A percentile compares a stretch with the other conserved stretches of the same genome.
These are phyloP conservation scores for Theristicus caerulescens DNA, from an alignment of 2,113 vertebrate species.

Conservation along the genomic window DNA sequence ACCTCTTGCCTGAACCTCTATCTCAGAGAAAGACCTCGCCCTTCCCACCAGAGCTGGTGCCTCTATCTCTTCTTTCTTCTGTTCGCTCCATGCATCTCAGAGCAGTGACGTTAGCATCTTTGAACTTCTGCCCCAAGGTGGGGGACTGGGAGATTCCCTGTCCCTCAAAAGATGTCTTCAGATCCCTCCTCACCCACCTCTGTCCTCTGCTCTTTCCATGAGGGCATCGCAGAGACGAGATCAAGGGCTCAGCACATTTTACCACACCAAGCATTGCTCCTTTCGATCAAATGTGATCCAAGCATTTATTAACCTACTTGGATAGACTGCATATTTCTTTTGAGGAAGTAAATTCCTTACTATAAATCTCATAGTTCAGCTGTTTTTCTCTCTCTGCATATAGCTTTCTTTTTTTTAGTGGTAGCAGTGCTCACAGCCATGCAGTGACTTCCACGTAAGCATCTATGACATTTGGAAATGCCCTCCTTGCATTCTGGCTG, in stretches of 20 bases:
- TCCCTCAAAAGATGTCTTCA: background rate
- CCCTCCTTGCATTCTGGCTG: background rate
- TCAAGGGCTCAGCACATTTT: background rate
- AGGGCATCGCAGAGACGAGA: background rate
- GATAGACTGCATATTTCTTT: background rate
- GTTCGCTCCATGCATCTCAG: background rate
- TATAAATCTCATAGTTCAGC: background rate
- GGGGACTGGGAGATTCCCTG: background rate
- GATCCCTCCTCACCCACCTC: background rate
- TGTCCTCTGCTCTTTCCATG: background rate
- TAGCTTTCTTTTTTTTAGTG: background rate
- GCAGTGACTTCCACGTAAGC: background rate
- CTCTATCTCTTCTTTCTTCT: background rate
- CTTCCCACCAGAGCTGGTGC: background rate
- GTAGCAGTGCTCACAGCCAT: background rate
- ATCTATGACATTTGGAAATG: background rate
- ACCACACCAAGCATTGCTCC: background rate
- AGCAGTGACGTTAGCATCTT: background rate
- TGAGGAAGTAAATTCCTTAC: background rate
- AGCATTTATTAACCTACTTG: conserved; percentile 8
- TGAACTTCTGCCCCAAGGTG: background rate
- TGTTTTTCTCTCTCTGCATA: background rate
- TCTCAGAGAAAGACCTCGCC: background rate
- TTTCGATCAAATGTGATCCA: background rate
- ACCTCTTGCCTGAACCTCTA: background rate